Evolutionary conservation across 2,888 invertebrate genomes (phyloP).

Genomic region (Melieria crassipennis): DNA sequence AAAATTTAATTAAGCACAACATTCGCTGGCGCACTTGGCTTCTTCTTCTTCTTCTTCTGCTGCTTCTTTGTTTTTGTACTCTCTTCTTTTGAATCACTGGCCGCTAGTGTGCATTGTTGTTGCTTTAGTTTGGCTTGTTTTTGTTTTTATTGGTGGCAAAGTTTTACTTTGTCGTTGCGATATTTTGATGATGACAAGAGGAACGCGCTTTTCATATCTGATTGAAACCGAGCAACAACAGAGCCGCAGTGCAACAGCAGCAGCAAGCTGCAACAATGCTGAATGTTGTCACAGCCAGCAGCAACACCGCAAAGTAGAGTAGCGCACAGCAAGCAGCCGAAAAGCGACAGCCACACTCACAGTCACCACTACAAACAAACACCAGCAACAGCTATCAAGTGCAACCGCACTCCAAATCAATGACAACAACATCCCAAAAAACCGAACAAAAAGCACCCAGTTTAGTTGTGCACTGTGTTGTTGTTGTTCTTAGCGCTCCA

Average conservation of each 20-base stretch:
- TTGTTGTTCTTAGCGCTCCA: slow-evolving; percentile 9
- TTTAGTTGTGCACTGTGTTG: too few species aligned
- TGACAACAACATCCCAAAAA: not conserved
- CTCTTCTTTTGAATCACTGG: not conserved
- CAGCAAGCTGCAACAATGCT: not conserved
- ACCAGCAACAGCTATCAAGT: not conserved
- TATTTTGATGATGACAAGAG: slow-evolving; percentile 29
- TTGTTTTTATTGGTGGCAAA: not conserved
- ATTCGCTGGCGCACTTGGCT: not conserved
- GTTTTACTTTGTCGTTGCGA: slow-evolving; percentile 26
- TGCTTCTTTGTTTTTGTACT: not conserved
- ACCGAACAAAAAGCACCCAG: too few species aligned
- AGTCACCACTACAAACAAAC: not conserved
- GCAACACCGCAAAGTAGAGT: not conserved
- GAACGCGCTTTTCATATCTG: slow-evolving; percentile 33
- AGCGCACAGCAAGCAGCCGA: not conserved
- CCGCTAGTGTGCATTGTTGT: slow-evolving; percentile 8
- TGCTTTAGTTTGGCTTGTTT: not conserved
- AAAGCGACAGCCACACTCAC: too few species aligned
- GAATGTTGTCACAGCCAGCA: too few species aligned
- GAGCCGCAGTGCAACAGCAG: not conserved
- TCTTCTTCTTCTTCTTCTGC: not conserved
- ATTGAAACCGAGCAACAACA: slow-evolving; percentile 15
- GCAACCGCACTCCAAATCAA: not conserved
- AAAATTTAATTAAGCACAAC: slow-evolving; percentile 32